These are phyloP conservation scores for Phodopus roborovskii DNA, from an alignment of 2,113 vertebrate genomes.

Conservation along the genomic window DNA sequence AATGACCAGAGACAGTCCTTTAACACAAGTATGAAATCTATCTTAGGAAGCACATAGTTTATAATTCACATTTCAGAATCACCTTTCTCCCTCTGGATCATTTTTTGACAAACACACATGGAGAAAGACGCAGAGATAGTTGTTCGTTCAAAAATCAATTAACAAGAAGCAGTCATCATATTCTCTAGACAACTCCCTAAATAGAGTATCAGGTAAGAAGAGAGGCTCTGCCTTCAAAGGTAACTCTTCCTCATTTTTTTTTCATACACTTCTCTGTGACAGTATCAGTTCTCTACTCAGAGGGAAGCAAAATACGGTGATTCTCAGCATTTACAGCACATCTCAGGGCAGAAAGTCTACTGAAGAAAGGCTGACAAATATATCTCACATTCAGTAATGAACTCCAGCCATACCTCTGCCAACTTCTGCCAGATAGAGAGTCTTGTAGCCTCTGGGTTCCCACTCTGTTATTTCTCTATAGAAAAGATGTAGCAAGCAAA, in stretches of 20 bases:
- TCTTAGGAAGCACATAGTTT: neutral
- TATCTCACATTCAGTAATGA: neutral
- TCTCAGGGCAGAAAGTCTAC: neutral
- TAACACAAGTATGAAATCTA: neutral
- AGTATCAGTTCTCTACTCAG: neutral
- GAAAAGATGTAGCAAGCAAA: neutral
- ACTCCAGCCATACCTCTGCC: neutral
- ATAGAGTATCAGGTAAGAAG: slow-evolving; percentile 19
- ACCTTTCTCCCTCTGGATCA: neutral
- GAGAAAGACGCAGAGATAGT: neutral
- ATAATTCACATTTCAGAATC: slow-evolving; percentile 16
- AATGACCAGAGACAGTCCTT: neutral
- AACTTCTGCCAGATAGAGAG: neutral
- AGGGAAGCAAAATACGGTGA: neutral
- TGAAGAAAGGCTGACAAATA: neutral
- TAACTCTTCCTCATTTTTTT: neutral
- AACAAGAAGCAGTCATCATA: neutral
- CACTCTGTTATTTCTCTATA: neutral
- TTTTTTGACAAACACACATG: slow-evolving; percentile 1
- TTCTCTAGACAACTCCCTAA: neutral
- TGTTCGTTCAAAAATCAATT: neutral
- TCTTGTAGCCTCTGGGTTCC: neutral
- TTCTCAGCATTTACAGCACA: neutral
- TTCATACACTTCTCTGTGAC: neutral
- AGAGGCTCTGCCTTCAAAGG: neutral